phyloP scores from a whole-genome alignment of 92 coral and sea anemone genomes.

The Epizoanthus stellaris region DNA sequence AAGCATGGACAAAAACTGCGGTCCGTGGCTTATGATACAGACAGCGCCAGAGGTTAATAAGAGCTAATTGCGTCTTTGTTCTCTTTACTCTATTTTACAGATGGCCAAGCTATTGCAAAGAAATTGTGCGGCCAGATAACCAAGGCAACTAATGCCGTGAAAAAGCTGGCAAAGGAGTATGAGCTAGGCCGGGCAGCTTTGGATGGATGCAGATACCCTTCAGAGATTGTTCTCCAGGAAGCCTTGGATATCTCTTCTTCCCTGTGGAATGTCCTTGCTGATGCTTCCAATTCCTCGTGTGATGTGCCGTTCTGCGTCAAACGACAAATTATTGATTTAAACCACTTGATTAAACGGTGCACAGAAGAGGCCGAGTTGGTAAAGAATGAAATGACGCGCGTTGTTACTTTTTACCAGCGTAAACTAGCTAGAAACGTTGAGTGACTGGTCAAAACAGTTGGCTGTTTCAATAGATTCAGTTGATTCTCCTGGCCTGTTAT shows the following conservation, averaged over 20 bases:
- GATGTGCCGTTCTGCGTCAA: constrained; percentile 51
- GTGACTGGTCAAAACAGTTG: constrained; percentile 38
- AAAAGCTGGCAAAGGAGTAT: constrained; percentile 56
- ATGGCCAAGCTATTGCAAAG: constrained; percentile 73
- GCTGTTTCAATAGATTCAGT: constrained; percentile 1
- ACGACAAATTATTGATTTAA: constrained; percentile 52
- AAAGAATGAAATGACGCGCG: constrained; percentile 49
- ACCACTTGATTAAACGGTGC: constrained; percentile 43
- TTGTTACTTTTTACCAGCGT: constrained; percentile 5
- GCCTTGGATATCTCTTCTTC: constrained; percentile 50
- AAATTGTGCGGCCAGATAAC: constrained; percentile 57
- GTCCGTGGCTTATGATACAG: no score
- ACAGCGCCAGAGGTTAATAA: no score
- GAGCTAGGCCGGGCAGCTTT: constrained; percentile 17
- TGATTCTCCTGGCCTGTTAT: constrained; percentile 39
- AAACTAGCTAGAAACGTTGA: constrained; percentile 18
- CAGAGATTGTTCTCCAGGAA: constrained; percentile 43
- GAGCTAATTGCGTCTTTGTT: no score
- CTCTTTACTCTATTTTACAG: constrained; percentile 34
- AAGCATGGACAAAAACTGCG: no score
- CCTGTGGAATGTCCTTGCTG: constrained; percentile 52
- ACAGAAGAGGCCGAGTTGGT: constrained; percentile 45
- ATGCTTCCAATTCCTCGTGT: constrained; percentile 9
- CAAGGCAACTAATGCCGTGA: constrained; percentile 57
- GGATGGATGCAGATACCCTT: constrained; percentile 44